Base-by-base conservation (phyloP, 1,140 invertebrate species). In the Agrilus planipennis region DNA sequence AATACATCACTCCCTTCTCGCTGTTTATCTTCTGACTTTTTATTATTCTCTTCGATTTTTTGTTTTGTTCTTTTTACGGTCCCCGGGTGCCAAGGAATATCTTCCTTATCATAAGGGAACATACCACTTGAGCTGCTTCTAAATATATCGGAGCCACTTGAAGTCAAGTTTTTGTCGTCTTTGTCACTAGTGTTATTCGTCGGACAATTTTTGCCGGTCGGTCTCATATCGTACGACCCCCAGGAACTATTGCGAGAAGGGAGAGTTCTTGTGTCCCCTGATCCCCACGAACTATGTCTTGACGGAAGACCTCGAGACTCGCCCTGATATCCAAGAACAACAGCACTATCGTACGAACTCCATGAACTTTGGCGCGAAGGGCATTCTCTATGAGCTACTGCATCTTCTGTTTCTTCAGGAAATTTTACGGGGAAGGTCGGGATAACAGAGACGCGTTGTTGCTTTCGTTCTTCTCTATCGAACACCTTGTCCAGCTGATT, bases 231-330 rank as follows among this genome's bases (percentile, higher is more conserved):
- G 50, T 79, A 83, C 7, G 80, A 81, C 2, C 77, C 79, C 72
- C 77, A 81, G 2, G 79, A 82, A 57, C 78, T 81, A 44, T 82
- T 83, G 20, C 80, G 63, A 12, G 79, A 77, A 2, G 78, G 76
- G 23, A 76, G 45, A 2, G 71, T 72, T 17, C 73, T 62, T 40
- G 73, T 76, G 56, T 83, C 79, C 22, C 74, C 75, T 3, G 79
- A 82, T 34, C 84, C 82, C 83, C 83, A 87, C 17, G 84, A 87
- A 48, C 81, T 82, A 57, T 88, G 81, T 16, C 84, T 71, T n/a
- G 81, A 84, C 2, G 78, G 68, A 19, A 63, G 60, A 40, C 77
- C 75, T 14, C 62, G 58, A 39, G 44, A 47, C 42, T 60, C 59
- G 12, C 60, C 52, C 40, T 67, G 69, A 43, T 67, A 70, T 21